phyloP scores from a whole-genome alignment of 2,797 vertebrate species.

The Poecile montanus region DNA sequence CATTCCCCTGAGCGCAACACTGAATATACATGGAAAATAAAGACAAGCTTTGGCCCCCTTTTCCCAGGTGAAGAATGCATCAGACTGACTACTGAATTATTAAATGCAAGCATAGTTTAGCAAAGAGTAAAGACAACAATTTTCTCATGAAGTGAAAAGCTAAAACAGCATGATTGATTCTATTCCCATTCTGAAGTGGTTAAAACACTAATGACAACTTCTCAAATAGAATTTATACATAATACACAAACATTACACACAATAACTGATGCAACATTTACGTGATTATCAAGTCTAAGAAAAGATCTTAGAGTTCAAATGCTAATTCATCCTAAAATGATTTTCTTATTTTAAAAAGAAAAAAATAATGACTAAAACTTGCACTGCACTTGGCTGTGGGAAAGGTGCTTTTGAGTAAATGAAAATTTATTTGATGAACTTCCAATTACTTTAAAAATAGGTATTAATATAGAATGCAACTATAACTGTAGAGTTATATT shows the following conservation, averaged over 20 bases:
- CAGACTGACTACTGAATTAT: slow-evolving; percentile 45
- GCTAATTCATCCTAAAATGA: neutral
- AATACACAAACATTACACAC: neutral
- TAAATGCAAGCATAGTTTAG: slow-evolving; percentile 55
- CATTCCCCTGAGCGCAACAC: slow-evolving; percentile 45
- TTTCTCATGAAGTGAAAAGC: neutral
- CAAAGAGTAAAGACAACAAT: slow-evolving; percentile 29
- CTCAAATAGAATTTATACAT: neutral
- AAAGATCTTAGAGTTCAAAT: neutral
- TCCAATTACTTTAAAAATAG: neutral
- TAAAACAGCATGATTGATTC: slow-evolving; percentile 6
- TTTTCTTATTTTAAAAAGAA: neutral
- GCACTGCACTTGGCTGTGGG: neutral
- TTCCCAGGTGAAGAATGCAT: slow-evolving; percentile 39
- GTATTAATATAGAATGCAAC: neutral
- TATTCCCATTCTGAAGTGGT: neutral
- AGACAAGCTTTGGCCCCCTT: slow-evolving; percentile 24
- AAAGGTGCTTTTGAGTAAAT: neutral
- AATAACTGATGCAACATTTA: neutral
- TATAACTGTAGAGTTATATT: neutral
- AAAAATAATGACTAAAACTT: neutral
- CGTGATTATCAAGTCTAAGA: neutral
- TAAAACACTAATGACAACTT: slow-evolving; percentile 21
- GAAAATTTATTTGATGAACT: neutral
- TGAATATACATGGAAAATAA: slow-evolving; percentile 57